Base-by-base conservation (phyloP, 2,113 vertebrate species). In the Monopterus albus region DNA sequence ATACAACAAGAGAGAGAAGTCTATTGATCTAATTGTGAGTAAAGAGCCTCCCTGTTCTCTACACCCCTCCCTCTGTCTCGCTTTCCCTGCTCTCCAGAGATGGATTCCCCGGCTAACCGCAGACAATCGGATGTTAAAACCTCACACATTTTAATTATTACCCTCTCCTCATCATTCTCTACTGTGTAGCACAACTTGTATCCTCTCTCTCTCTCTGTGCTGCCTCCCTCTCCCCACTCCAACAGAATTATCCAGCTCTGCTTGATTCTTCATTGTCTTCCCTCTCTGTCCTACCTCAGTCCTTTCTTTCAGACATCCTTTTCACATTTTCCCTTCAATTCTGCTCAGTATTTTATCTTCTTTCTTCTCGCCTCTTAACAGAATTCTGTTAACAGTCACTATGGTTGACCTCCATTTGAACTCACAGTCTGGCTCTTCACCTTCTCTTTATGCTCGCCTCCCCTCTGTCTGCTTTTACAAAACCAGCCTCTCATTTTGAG, bases 11-110 rank as follows among this genome's bases (percentile, higher is more conserved):
- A 66, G 73, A 79, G 75, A 69, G 53, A 65, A 60, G 66, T 70
- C 50, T 82, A 90, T 88, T 85, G 87, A 91, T 91, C 71, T 43
- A 51, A 66, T 52, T 57, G 76, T 78, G 74, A 79, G 70, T 73
- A 76, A 69, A 79, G 72, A 75, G 65, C 56, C 79, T 72, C 53
- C 38, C 40, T 2, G 6, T 52, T 47, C 67, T n/a, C 78, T 63
- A 51, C 42, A 13, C 29, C 39, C 57, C 63, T 53, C 58, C 46
- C 28, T 43, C 20, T 12, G 31, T n/a, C 29, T 21, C 42, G 33
- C 63, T 38, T 21, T 18, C 20, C 38, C 61, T 11, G 13, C 66
- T 80, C 84, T 76, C 82, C 36, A 15, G 82, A 81, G 85, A 77
- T 20, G 40, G 31, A 72, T 58, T 78, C 79, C 64, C 69, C 45